phyloP scores from a whole-genome alignment of 2,888 invertebrate species.

The Drosophila kambysellisi region DNA sequence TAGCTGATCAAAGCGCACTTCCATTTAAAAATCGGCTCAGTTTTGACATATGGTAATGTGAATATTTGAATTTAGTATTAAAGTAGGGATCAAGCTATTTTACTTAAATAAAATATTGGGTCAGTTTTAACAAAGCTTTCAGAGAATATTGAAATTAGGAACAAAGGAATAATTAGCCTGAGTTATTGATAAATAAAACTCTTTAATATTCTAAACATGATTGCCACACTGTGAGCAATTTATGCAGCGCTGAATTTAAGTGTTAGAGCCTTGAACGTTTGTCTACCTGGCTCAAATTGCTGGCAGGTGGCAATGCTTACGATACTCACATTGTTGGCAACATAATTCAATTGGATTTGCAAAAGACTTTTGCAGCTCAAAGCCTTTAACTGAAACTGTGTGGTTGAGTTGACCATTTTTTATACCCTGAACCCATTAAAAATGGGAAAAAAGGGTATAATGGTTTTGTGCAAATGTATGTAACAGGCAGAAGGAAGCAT shows the following conservation, averaged over 20 bases:
- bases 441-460: too few species aligned
- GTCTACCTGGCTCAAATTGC: slow-evolving; percentile 59
- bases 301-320: slow-evolving; percentile 57
- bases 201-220: slow-evolving; percentile 6
- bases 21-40: not conserved
- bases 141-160: not conserved
- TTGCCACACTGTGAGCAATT: not conserved
- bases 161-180: not conserved
- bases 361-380: slow-evolving; percentile 44
- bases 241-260: not conserved
- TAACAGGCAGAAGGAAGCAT: too few species aligned
- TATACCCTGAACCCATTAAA: too few species aligned
- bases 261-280: slow-evolving; percentile 4
- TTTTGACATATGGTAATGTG: not conserved
- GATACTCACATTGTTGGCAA: slow-evolving; percentile 49
- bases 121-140: slow-evolving; percentile 1
- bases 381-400: slow-evolving; percentile 23
- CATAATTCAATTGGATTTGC: slow-evolving; percentile 76
- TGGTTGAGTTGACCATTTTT: slow-evolving; percentile 26
- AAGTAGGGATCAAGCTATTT: not conserved
- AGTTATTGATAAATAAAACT: not conserved
- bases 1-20: not conserved
- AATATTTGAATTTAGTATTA: not conserved
- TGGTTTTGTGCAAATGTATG: too few species aligned
- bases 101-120: not conserved